Percentiles rank a stretch among this genome's conserved stretches.
phyloP scores from a whole-genome alignment of 2,888 invertebrate genomes.

The Pteria penguin region DNA sequence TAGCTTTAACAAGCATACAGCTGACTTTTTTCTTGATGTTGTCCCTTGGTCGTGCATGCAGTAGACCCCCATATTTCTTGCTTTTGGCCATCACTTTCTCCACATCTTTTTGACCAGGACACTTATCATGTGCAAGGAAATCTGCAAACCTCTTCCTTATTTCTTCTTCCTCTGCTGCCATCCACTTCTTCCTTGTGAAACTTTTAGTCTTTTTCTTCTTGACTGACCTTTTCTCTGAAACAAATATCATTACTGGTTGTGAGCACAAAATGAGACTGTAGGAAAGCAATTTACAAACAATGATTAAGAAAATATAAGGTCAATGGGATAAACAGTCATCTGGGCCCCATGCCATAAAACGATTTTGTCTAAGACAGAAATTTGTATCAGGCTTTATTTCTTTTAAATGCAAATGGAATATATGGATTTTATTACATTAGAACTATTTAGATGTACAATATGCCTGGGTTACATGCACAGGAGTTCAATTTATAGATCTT shows the following conservation, averaged over 20 bases:
- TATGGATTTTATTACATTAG: too few species aligned
- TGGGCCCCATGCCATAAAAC: too few species aligned
- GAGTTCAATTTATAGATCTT: too few species aligned
- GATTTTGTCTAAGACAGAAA: too few species aligned
- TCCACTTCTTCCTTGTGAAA: conserved; percentile 16
- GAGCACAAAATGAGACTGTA: conserved; percentile 7
- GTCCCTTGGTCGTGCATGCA: conserved; percentile 11
- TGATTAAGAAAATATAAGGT: not conserved
- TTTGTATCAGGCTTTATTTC: too few species aligned
- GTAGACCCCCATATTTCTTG: conserved; percentile 14
- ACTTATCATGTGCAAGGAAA: conserved; percentile 10
- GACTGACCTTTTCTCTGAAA: conserved; percentile 8
- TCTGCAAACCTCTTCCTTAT: conserved; percentile 11
- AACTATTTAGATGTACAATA: too few species aligned
- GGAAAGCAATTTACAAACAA: conserved; percentile 1
- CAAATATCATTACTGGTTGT: not conserved
- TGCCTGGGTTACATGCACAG: too few species aligned
- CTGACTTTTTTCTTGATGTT: conserved; percentile 15
- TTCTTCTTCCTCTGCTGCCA: conserved; percentile 5
- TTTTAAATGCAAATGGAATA: too few species aligned
- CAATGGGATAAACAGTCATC: conserved; percentile 10
- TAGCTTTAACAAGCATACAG: conserved; percentile 10
- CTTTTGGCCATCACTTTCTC: conserved; percentile 14
- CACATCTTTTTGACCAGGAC: conserved; percentile 13
- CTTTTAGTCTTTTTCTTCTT: not conserved